A percentile compares a stretch with the other conserved stretches of the same genome.
phyloP scores from a whole-genome alignment of 1,140 invertebrate genomes.

The Atopsyche davidsoni region DNA sequence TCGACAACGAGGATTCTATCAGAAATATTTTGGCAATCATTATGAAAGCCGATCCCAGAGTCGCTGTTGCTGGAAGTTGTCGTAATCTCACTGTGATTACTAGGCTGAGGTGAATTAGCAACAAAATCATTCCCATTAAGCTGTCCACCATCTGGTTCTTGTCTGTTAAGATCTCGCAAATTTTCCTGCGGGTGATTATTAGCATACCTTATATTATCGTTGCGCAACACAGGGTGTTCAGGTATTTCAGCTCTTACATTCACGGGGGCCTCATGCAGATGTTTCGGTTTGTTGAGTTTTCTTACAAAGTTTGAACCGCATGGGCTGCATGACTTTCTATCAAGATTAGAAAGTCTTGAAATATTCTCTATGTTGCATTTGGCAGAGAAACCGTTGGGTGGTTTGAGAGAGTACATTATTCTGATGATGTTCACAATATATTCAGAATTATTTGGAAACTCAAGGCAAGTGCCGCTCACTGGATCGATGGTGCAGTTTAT shows the following conservation, averaged over 20 bases:
- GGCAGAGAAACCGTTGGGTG: slow-evolving; percentile 40
- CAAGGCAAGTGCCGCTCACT: slow-evolving; percentile 65
- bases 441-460: slow-evolving; percentile 85
- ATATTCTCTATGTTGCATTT: slow-evolving; percentile 39
- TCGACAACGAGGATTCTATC: slow-evolving; percentile 78
- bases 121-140: slow-evolving; percentile 33
- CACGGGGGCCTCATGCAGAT: slow-evolving; percentile 27
- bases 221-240: slow-evolving; percentile 14
- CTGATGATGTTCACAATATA: slow-evolving; percentile 71
- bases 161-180: slow-evolving; percentile 14
- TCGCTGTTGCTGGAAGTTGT: slow-evolving; percentile 90
- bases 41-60: slow-evolving; percentile 88
- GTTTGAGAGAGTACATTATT: slow-evolving; percentile 58
- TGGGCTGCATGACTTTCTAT: slow-evolving; percentile 20
- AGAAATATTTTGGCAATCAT: slow-evolving; percentile 74
- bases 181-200: slow-evolving; percentile 16
- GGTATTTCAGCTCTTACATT: slow-evolving; percentile 30
- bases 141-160: slow-evolving; percentile 32
- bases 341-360: slow-evolving; percentile 39
- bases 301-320: slow-evolving; percentile 24
- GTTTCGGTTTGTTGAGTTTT: slow-evolving; percentile 24
- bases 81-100: slow-evolving; percentile 71
- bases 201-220: slow-evolving; percentile 9
- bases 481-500: slow-evolving; percentile 69
- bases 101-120: slow-evolving; percentile 75